phyloP scores from a whole-genome alignment of 2,888 invertebrate genomes.

The Endotricha flammealis region DNA sequence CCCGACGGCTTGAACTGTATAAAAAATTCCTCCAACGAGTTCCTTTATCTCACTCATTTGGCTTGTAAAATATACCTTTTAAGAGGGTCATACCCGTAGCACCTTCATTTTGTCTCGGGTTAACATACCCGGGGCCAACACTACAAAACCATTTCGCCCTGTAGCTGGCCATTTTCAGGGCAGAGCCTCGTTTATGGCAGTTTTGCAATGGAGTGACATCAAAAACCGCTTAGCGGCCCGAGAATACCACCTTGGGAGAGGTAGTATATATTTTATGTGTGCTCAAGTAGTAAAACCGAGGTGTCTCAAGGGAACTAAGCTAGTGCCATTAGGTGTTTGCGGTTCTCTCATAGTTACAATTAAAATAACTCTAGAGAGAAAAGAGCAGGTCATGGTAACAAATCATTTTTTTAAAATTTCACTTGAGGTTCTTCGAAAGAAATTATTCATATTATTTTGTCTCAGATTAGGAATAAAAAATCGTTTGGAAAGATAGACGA shows the following conservation, averaged over 20 bases:
- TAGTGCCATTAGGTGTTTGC: not conserved
- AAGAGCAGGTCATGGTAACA: not conserved
- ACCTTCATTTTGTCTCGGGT: not conserved
- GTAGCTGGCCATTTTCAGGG: constrained; percentile 11
- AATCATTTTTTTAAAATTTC: no score
- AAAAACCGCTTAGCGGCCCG: constrained; percentile 59
- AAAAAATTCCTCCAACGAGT: no score
- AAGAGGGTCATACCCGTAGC: not conserved
- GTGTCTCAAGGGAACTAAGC: constrained; percentile 21
- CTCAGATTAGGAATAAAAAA: no score
- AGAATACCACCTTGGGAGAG: constrained; percentile 40
- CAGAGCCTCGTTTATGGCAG: constrained; percentile 46
- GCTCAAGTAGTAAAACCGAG: constrained; percentile 40
- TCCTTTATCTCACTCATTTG: no score
- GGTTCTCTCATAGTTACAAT: not conserved
- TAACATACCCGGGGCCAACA: not conserved
- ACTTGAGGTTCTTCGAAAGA: no score
- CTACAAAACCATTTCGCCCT: constrained; percentile 1
- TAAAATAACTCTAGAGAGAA: not conserved
- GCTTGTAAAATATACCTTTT: not conserved
- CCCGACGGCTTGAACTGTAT: no score
- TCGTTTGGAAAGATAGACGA: no score
- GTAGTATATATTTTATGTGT: constrained; percentile 36
- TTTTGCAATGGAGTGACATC: constrained; percentile 47
- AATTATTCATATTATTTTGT: no score